Percentiles rank a stretch among this genome's conserved stretches.
Conservation (phyloP, 2,888 invertebrate genomes). For the Nemotelus pantherinus region DNA sequence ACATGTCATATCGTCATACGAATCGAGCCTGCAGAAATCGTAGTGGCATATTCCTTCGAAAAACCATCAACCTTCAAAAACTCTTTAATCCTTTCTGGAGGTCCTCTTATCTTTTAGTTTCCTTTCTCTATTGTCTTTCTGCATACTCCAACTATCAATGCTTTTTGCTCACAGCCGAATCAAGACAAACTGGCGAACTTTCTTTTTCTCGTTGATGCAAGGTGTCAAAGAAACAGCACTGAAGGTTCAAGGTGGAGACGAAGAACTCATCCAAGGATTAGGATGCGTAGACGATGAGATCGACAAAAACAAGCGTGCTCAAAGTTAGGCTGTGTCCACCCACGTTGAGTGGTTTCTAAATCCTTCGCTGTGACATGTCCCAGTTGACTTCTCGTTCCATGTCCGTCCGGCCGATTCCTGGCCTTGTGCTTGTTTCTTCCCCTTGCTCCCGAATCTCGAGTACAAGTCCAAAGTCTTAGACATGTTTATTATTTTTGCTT, state of each 20-base stretch:
- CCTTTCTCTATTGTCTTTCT: constrained; percentile 17
- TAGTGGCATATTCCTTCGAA: no score
- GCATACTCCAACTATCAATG: constrained; percentile 8
- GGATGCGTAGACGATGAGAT: background rate
- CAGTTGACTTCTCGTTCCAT: constrained; percentile 10
- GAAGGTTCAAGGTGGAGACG: background rate
- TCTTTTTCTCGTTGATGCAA: background rate
- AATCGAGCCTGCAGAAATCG: no score
- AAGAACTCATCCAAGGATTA: background rate
- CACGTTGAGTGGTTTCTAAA: constrained; percentile 13
- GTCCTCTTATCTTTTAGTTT: constrained; percentile 36
- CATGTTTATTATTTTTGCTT: constrained; percentile 44
- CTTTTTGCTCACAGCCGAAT: constrained; percentile 7
- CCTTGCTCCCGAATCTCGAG: background rate
- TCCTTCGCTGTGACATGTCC: constrained; percentile 15
- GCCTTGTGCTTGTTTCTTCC: constrained; percentile 6
- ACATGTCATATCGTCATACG: no score
- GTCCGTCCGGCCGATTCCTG: background rate
- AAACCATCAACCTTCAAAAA: no score
- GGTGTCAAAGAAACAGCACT: constrained; percentile 29
- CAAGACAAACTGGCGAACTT: constrained; percentile 16
- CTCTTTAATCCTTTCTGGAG: constrained; percentile 29
- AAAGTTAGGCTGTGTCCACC: constrained; percentile 23
- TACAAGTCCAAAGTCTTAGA: constrained; percentile 31
- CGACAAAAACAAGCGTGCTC: constrained; percentile 4